Percentiles rank a stretch among this genome's conserved stretches.
These are phyloP conservation scores for Hyperopisus bebe DNA, from an alignment of 2,113 vertebrate species.

Conservation along the genomic window DNA sequence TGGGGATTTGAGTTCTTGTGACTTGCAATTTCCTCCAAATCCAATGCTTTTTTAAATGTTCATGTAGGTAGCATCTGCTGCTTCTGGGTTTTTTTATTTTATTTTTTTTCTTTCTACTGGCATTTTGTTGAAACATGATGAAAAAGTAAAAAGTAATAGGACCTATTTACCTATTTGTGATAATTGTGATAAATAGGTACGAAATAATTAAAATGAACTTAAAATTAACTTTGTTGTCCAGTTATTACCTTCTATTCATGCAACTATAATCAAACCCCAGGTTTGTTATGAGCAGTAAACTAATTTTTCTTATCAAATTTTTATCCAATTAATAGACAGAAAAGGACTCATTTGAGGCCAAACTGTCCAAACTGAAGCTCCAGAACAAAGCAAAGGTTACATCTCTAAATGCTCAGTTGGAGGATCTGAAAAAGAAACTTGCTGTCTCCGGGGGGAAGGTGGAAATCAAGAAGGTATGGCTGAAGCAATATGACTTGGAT, in stretches of 20 bases:
- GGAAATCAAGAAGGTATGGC: conserved; percentile 60
- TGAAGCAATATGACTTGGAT: neutral
- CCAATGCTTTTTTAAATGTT: neutral
- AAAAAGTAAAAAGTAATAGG: neutral
- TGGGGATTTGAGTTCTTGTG: neutral
- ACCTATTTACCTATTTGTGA: neutral
- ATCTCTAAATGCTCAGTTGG: conserved; percentile 69
- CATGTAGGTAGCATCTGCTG: neutral
- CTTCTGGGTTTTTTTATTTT: neutral
- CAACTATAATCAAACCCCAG: neutral
- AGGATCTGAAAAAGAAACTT: conserved; percentile 70
- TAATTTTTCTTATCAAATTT: neutral
- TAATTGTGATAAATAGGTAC: neutral
- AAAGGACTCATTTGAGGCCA: conserved; percentile 72
- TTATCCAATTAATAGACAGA: conserved; percentile 55
- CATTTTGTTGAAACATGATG: neutral
- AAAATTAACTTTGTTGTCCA: neutral
- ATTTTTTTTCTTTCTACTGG: neutral
- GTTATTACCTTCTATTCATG: neutral
- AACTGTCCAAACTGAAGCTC: conserved; percentile 75
- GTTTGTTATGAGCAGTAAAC: neutral
- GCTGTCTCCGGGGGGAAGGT: conserved; percentile 43
- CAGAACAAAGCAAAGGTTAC: conserved; percentile 83
- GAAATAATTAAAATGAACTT: neutral
- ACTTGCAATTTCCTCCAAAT: neutral